phyloP scores from a whole-genome alignment of 92 coral and sea anemone species.

The Parazoanthus atlanticus region DNA sequence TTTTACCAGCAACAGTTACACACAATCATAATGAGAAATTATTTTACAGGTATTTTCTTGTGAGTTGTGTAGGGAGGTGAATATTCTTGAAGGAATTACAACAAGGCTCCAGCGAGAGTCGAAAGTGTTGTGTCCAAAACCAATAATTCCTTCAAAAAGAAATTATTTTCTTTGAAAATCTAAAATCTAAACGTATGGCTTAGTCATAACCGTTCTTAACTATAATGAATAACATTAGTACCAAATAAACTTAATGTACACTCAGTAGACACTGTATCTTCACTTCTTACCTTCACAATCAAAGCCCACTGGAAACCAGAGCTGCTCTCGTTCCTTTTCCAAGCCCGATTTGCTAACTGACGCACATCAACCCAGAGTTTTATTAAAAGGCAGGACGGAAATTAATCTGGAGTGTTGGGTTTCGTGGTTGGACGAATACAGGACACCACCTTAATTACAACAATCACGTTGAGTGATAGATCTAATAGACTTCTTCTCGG shows the following conservation, averaged over 20 bases:
- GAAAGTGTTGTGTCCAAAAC: too few relatives aligned
- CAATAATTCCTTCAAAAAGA: too few relatives aligned
- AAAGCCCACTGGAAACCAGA: background rate
- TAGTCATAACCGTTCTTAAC: background rate
- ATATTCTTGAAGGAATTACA: too few relatives aligned
- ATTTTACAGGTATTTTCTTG: too few relatives aligned
- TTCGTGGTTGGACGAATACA: background rate
- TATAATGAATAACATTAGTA: too few relatives aligned
- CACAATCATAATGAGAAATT: too few relatives aligned
- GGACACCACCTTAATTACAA: background rate
- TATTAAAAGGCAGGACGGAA: background rate
- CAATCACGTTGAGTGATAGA: background rate
- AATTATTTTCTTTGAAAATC: too few relatives aligned
- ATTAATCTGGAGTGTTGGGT: constrained; percentile 1
- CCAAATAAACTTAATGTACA: background rate
- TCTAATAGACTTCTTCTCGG: background rate
- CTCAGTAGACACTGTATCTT: too few relatives aligned
- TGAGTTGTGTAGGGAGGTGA: too few relatives aligned
- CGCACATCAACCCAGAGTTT: background rate
- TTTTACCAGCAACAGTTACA: too few relatives aligned
- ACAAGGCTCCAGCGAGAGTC: too few relatives aligned
- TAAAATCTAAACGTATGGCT: background rate
- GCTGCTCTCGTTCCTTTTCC: background rate
- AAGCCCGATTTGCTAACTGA: background rate
- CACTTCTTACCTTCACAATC: background rate